Evolutionary conservation across 23 tunicate genomes (phyloP).

Genomic region (Botrylloides violaceus): DNA sequence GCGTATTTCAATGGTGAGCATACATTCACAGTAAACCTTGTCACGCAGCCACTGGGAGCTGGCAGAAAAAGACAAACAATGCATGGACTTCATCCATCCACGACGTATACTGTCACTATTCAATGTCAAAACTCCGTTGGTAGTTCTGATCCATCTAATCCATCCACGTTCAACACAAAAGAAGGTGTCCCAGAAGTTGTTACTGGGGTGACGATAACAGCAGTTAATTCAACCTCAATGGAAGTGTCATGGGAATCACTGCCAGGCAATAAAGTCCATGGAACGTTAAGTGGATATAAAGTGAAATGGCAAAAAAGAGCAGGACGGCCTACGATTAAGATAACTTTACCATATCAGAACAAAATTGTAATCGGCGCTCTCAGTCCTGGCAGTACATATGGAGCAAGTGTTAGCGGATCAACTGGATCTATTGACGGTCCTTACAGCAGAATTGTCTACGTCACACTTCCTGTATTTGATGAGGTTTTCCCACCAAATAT

Average conservation of each 20-base stretch:
- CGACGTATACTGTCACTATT: background rate
- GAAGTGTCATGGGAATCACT: conserved; percentile 2
- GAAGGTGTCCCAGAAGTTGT: conserved; percentile 3
- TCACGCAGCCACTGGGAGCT: background rate
- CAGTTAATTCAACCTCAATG: background rate
- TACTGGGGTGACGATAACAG: background rate
- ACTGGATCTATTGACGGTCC: conserved; percentile 1
- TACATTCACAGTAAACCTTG: background rate
- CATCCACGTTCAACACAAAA: background rate
- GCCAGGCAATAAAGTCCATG: background rate
- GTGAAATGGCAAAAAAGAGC: background rate
- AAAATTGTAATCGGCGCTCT: background rate
- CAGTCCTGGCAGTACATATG: background rate
- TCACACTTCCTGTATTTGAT: background rate
- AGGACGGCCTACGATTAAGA: background rate
- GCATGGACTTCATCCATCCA: background rate
- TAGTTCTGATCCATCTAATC: background rate
- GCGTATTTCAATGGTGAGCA: background rate
- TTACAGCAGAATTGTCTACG: background rate
- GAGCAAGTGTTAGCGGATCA: background rate
- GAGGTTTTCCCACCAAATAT: conserved; percentile 1
- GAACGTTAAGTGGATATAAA: background rate
- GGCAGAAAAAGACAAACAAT: background rate
- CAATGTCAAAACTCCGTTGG: conserved; percentile 10
- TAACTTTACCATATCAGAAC: background rate